A percentile compares a stretch with the other conserved stretches of the same genome.
Evolutionary conservation across 2,113 vertebrate species (phyloP).

Genomic region (Bagarius yarrelli): DNA sequence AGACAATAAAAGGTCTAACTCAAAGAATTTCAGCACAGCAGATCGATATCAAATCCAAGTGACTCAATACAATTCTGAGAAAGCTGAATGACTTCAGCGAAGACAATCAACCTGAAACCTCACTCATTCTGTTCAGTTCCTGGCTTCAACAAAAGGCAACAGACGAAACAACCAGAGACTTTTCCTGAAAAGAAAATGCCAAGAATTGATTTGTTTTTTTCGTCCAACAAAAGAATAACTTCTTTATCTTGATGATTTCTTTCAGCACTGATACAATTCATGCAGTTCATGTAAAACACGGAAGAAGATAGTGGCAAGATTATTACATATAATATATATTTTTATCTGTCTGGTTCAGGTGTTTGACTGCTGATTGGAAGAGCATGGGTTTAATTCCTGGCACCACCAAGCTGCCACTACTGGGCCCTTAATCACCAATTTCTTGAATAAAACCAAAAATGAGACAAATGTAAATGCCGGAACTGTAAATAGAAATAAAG

Average conservation of each 20-base stretch:
- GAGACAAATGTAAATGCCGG: no score
- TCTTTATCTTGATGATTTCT: neutral
- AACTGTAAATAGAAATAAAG: no score
- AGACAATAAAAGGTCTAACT: neutral
- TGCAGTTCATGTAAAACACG: neutral
- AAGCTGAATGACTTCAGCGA: neutral
- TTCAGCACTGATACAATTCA: neutral
- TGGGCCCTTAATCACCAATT: no score
- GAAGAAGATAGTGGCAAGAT: neutral
- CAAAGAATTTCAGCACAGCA: neutral
- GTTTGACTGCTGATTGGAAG: no score
- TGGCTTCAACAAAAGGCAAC: neutral
- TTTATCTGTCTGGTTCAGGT: no score
- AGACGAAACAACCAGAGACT: neutral
- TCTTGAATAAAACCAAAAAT: no score
- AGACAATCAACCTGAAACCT: constrained; percentile 3
- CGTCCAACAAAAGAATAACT: neutral
- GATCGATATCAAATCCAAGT: constrained; percentile 6
- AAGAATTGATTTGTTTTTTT: neutral
- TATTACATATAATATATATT: no score
- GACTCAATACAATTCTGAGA: neutral
- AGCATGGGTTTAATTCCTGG: no score
- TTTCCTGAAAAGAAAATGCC: neutral
- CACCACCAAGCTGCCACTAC: no score
- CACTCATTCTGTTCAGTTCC: neutral